Evolutionary conservation across 2,797 vertebrate species (phyloP).

Genomic region (Parotocinclus haroldoi): DNA sequence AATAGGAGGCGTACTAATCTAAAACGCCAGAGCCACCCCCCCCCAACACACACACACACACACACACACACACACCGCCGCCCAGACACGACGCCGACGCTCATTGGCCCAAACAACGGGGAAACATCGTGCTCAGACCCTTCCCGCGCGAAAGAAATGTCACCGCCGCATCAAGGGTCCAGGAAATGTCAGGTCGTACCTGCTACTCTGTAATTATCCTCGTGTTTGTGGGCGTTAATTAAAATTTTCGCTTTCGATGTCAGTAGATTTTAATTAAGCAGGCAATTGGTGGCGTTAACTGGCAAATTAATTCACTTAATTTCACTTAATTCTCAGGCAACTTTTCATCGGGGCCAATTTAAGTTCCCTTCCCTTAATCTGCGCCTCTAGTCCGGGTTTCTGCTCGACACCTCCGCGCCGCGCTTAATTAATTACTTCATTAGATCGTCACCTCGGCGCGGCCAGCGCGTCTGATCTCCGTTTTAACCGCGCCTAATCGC

Average conservation of each 20-base stretch:
- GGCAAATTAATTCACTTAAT: slow-evolving; percentile 39
- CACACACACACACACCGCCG: neutral
- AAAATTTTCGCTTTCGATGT: slow-evolving; percentile 42
- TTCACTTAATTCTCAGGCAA: slow-evolving; percentile 23
- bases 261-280: slow-evolving; percentile 48
- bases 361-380: slow-evolving; percentile 27
- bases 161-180: slow-evolving; percentile 31
- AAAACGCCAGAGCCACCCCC: slow-evolving; percentile 12
- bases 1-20: slow-evolving; percentile 38
- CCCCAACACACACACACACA: too few species aligned
- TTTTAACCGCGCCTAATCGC: slow-evolving; percentile 1
- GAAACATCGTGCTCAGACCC: slow-evolving; percentile 15
- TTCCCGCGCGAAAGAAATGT: slow-evolving; percentile 28
- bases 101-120: slow-evolving; percentile 34
- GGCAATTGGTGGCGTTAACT: slow-evolving; percentile 43
- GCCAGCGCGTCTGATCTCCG: slow-evolving; percentile 1
- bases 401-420: slow-evolving; percentile 1
- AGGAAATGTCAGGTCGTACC: slow-evolving; percentile 35
- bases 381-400: slow-evolving; percentile 1
- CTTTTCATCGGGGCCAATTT: slow-evolving; percentile 29
- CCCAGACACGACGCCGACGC: neutral
- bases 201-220: slow-evolving; percentile 44
- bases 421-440: slow-evolving; percentile 11
- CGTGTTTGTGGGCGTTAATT: slow-evolving; percentile 47
- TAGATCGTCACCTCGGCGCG: neutral